These are phyloP conservation scores for Acanthacorydalis orientalis DNA, from an alignment of 2,888 invertebrate species.

Conservation along the genomic window DNA sequence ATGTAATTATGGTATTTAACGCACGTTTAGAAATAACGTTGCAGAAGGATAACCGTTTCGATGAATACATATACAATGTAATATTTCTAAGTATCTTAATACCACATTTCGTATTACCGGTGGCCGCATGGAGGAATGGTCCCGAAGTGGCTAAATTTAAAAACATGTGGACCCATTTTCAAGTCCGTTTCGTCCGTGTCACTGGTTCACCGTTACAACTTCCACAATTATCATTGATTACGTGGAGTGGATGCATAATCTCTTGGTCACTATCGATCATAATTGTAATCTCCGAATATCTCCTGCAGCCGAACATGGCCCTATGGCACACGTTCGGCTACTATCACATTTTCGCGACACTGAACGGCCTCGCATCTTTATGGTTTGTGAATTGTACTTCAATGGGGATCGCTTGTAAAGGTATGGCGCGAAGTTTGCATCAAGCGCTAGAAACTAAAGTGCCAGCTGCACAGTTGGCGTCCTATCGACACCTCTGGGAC, in stretches of 20 bases:
- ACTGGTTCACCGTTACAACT: conserved; percentile 48
- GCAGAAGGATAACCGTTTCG: conserved; percentile 43
- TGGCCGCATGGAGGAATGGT: conserved; percentile 55
- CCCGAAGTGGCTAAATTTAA: conserved; percentile 55
- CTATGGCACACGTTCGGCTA: conserved; percentile 52
- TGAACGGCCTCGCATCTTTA: conserved; percentile 51
- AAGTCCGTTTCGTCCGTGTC: conserved; percentile 34
- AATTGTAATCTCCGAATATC: conserved; percentile 51
- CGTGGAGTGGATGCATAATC: conserved; percentile 45
- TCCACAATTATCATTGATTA: conserved; percentile 41
- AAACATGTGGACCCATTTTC: conserved; percentile 65
- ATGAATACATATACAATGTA: conserved; percentile 57
- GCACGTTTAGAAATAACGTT: conserved; percentile 22
- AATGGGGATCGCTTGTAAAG: conserved; percentile 44
- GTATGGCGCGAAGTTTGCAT: conserved; percentile 43
- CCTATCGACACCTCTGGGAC: conserved; percentile 52
- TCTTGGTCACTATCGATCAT: conserved; percentile 48
- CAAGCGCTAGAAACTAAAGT: conserved; percentile 43
- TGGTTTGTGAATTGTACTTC: conserved; percentile 43
- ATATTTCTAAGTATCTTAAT: conserved; percentile 55
- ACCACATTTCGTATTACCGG: conserved; percentile 50
- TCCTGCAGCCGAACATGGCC: conserved; percentile 52
- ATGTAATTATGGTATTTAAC: conserved; percentile 22
- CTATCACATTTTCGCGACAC: conserved; percentile 56
- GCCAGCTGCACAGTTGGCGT: conserved; percentile 44